These are phyloP conservation scores for Strigamia crassipes DNA, from an alignment of 2,888 invertebrate species.

Conservation along the genomic window DNA sequence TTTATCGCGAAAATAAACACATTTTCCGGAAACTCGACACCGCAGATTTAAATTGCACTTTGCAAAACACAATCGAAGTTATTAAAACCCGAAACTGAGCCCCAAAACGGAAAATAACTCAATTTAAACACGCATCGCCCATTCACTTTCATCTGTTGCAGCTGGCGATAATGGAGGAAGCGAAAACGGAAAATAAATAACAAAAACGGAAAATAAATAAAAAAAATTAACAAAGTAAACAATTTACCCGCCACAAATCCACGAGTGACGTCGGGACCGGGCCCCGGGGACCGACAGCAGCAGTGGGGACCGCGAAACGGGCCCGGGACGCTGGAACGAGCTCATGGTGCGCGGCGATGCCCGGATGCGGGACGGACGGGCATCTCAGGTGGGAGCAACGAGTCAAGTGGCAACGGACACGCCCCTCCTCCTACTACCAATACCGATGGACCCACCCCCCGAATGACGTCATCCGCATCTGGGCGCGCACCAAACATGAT, in stretches of 20 bases:
- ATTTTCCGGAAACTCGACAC: background rate
- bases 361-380: background rate
- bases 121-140: background rate
- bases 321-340: background rate
- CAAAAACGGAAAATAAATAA: background rate
- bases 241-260: slow-evolving; percentile 71
- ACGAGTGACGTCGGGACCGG: slow-evolving; percentile 68
- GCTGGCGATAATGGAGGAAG: slow-evolving; percentile 68
- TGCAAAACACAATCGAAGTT: too few relatives aligned
- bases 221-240: slow-evolving; percentile 38
- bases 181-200: background rate
- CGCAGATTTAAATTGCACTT: too few relatives aligned
- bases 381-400: slow-evolving; percentile 27
- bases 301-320: slow-evolving; percentile 44
- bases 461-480: background rate
- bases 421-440: background rate
- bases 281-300: slow-evolving; percentile 47
- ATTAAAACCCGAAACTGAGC: background rate
- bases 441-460: slow-evolving; percentile 10
- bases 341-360: slow-evolving; percentile 24
- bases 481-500: background rate
- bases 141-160: slow-evolving; percentile 60
- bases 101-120: background rate
- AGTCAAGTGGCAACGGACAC: slow-evolving; percentile 2
- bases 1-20: background rate